Percentiles rank a stretch among this genome's conserved stretches.
phyloP scores from a whole-genome alignment of 2,113 vertebrate genomes.

The Eulemur macaco region DNA sequence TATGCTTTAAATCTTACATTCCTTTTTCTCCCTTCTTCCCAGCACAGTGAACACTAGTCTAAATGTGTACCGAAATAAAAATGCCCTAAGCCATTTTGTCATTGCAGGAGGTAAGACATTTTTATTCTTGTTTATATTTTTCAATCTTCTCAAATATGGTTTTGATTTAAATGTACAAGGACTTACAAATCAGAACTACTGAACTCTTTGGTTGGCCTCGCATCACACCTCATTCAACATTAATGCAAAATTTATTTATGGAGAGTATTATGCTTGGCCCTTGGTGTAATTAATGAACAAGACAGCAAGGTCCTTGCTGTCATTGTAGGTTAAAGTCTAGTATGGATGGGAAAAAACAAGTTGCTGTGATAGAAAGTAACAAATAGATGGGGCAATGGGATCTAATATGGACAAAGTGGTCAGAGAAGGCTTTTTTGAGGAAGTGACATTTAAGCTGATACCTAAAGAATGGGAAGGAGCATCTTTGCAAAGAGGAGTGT shows the following conservation, averaged over 20 bases:
- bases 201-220: conserved; percentile 35
- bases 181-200: background rate
- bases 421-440: background rate
- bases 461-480: background rate
- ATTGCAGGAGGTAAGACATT: conserved; percentile 91
- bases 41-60: conserved; percentile 90
- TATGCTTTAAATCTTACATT: background rate
- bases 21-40: background rate
- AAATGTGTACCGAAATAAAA: conserved; percentile 89
- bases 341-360: background rate
- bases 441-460: background rate
- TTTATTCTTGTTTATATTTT: conserved; percentile 11
- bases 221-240: background rate
- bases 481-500: background rate
- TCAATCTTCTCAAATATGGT: background rate
- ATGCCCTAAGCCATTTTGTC: conserved; percentile 85
- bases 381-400: background rate
- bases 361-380: background rate
- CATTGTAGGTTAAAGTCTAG: background rate
- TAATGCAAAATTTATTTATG: background rate
- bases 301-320: background rate
- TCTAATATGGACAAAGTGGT: background rate
- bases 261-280: background rate
- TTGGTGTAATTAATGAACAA: background rate
- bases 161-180: background rate